Evolutionary conservation across 2,797 vertebrate species (phyloP), one percentile per base, ranked within the genome.

Genomic region (Myiotriccus ornatus): DNA sequence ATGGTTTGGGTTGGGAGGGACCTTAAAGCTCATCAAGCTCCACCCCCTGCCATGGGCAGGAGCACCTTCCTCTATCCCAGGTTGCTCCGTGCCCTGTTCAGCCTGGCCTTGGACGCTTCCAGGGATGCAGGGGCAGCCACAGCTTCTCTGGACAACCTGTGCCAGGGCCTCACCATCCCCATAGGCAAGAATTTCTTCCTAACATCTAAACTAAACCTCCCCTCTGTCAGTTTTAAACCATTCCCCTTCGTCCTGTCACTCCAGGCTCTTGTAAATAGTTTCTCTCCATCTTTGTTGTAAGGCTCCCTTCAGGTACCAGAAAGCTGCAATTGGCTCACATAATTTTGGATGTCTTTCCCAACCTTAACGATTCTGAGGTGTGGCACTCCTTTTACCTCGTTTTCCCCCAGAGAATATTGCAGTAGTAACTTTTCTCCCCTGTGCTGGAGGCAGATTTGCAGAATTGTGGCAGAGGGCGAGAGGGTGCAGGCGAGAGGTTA

Each of bases 81-180:
- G 14, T 0, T 32, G 7, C 17, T 70, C 50, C 28, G 16, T 44
- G 24, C 24, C 5, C 24, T 0, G 0, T 70, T 37, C 50, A 57
- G 0, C 24, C 17, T 46, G 37, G 4, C 12, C 10, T 65, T 14
- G 73, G 19, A 2, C 9, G 32, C 1, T 57, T 0, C 4, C 43
- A 44, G 56, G n/a, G 49, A 6, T 34, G 44, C n/a, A n/a, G n/a
- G 8, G 12, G 4, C 37, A 76, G 20, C n/a, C 55, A 9, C 37
- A 71, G 12, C 27, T 59, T 3, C 44, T 46, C 21, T 71, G 57
- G 18, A 4, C 24, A 39, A 4, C 41, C 20, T 63, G 9, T 43
- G 11, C 43, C 56, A 37, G 34, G 17, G 18, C 4, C 32, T 68
- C 0, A 0, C 10, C n/a, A 19, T 2, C 22, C 30, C 41, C 30